Evolutionary conservation across 2,113 vertebrate genomes (phyloP).

Genomic region (Coracopsis vasa): DNA sequence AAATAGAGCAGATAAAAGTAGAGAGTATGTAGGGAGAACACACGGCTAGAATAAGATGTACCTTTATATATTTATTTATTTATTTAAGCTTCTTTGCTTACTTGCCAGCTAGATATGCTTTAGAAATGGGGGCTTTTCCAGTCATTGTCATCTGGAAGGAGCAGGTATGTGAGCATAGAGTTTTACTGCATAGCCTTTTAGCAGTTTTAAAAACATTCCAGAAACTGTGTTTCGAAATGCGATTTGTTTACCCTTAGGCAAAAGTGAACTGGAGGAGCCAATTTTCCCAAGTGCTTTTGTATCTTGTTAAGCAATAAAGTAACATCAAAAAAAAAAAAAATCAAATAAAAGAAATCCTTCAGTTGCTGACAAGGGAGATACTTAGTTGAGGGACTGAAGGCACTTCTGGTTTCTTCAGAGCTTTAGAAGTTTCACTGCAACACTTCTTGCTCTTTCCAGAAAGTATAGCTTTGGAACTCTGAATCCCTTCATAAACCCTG

Average conservation of each 20-base stretch:
- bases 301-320: not conserved
- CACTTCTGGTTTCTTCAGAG: not conserved
- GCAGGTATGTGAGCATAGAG: not conserved
- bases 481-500: not conserved
- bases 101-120: not conserved
- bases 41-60: not conserved
- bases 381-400: not conserved
- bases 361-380: not conserved
- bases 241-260: not conserved
- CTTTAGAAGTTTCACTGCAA: not conserved
- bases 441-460: not conserved
- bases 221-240: not conserved
- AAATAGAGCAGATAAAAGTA: not conserved
- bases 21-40: not conserved
- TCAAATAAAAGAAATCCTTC: not conserved
- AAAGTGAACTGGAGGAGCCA: not conserved
- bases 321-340: not conserved
- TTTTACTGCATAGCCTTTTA: not conserved
- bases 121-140: not conserved
- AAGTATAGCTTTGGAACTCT: not conserved
- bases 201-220: not conserved
- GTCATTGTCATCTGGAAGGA: not conserved
- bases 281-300: conserved; percentile 6
- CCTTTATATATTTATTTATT: not conserved
- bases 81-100: not conserved